A percentile compares a stretch with the other conserved stretches of the same genome.
phyloP scores from a whole-genome alignment of 2,113 vertebrate species.

The Bambusicola thoracicus region DNA sequence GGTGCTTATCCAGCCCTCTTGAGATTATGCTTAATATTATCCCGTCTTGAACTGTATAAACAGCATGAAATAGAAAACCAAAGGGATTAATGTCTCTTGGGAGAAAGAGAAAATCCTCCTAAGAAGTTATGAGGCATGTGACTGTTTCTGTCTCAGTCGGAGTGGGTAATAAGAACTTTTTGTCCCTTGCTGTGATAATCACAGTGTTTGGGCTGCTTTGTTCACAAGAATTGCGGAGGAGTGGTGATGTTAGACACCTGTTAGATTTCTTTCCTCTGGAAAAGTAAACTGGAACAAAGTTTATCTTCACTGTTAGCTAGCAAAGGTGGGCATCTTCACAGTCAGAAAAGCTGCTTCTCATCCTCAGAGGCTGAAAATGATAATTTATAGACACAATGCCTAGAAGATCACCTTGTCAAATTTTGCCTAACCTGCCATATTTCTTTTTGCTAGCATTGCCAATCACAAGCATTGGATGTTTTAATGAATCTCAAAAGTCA shows the following conservation, averaged over 20 bases:
- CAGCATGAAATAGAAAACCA: slow-evolving; percentile 46
- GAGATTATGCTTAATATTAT: not conserved
- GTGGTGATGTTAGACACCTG: not conserved
- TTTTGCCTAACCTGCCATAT: not conserved
- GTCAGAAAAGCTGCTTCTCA: not conserved
- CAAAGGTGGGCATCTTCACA: not conserved
- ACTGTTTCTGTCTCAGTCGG: not conserved
- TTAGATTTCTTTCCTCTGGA: not conserved
- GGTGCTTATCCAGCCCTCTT: not conserved
- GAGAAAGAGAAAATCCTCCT: slow-evolving; percentile 8
- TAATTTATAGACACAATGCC: not conserved
- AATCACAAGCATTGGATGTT: not conserved
- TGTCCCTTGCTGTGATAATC: slow-evolving; percentile 53
- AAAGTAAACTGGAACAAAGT: not conserved
- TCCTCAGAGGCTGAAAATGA: not conserved
- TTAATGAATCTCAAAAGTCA: not conserved
- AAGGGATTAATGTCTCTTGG: slow-evolving; percentile 24
- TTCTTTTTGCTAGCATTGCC: not conserved
- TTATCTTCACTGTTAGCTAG: not conserved
- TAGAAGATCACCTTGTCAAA: not conserved
- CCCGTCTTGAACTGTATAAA: slow-evolving; percentile 30
- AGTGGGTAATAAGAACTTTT: slow-evolving; percentile 38
- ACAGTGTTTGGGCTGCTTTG: slow-evolving; percentile 41
- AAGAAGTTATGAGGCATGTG: slow-evolving; percentile 11
- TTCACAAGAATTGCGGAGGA: not conserved